Evolutionary conservation across 2,113 vertebrate genomes (phyloP).

Genomic region (Oxyruncus cristatus): DNA sequence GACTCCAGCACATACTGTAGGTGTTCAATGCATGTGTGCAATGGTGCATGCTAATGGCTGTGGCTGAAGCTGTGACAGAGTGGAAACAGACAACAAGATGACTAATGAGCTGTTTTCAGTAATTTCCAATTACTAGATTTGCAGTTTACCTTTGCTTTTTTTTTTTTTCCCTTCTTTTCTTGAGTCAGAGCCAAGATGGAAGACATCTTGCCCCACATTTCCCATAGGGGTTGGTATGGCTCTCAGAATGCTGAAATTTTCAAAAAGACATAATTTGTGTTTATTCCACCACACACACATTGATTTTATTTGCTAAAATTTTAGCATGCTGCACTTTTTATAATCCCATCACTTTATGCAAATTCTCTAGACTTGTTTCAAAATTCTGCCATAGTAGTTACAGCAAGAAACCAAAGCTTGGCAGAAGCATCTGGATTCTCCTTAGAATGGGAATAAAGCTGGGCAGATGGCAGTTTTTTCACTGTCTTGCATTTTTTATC

Average conservation of each 20-base stretch:
- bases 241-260: not conserved
- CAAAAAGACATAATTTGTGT: not conserved
- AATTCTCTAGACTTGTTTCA: not conserved
- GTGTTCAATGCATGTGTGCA: conserved; percentile 61
- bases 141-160: conserved; percentile 43
- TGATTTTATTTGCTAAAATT: not conserved
- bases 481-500: not conserved
- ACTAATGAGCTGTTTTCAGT: conserved; percentile 69
- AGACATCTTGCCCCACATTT: conserved; percentile 31
- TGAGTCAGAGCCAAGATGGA: conserved; percentile 33
- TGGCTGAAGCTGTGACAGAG: conserved; percentile 48
- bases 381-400: not conserved
- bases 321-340: not conserved
- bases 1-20: conserved; percentile 62
- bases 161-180: not conserved
- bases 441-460: not conserved
- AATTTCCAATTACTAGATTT: conserved; percentile 62
- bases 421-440: not conserved
- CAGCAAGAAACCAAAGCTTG: not conserved
- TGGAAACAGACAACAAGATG: conserved; percentile 62
- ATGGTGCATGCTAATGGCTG: conserved; percentile 62
- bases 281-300: not conserved
- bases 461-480: not conserved
- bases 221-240: not conserved
- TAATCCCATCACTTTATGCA: not conserved